These are phyloP conservation scores for Hirundichthys speculiger DNA, from an alignment of 2,113 vertebrate species.

Conservation along the genomic window DNA sequence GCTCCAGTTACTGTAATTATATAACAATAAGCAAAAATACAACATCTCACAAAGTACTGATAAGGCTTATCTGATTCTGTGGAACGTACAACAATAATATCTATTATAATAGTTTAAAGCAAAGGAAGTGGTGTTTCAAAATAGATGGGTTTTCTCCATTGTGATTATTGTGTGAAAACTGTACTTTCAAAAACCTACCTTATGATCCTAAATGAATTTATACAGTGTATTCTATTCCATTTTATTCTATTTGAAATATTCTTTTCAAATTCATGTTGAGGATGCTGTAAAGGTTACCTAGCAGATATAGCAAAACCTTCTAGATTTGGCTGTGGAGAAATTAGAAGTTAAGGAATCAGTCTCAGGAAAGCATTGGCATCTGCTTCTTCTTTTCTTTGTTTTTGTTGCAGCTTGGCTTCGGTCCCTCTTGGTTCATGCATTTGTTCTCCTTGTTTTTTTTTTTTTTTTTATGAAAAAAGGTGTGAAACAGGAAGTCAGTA, in stretches of 20 bases:
- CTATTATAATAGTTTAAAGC: no score
- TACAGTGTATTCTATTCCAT: no score
- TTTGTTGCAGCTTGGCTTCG: slow-evolving; percentile 12
- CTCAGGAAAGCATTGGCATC: background rate
- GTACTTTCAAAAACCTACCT: background rate
- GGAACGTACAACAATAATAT: no score
- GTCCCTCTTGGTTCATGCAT: background rate
- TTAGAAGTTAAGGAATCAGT: slow-evolving; percentile 19
- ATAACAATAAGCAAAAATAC: no score
- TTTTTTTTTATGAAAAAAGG: slow-evolving; percentile 43
- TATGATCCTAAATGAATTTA: no score
- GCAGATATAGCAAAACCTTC: slow-evolving; percentile 11
- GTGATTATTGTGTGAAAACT: no score
- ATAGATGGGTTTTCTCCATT: background rate
- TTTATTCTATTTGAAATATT: background rate
- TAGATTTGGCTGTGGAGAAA: slow-evolving; percentile 23
- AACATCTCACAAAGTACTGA: no score
- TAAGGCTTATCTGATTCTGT: no score
- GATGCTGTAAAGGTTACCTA: slow-evolving; percentile 16
- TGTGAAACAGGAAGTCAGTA: slow-evolving; percentile 4
- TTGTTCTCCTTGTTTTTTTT: slow-evolving; percentile 30
- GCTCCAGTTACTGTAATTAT: no score
- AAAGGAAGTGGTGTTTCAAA: slow-evolving; percentile 3
- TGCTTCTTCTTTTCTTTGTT: background rate
- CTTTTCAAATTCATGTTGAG: background rate